These are phyloP conservation scores for Baccha elongata DNA, from an alignment of 2,888 invertebrate species.

Conservation along the genomic window DNA sequence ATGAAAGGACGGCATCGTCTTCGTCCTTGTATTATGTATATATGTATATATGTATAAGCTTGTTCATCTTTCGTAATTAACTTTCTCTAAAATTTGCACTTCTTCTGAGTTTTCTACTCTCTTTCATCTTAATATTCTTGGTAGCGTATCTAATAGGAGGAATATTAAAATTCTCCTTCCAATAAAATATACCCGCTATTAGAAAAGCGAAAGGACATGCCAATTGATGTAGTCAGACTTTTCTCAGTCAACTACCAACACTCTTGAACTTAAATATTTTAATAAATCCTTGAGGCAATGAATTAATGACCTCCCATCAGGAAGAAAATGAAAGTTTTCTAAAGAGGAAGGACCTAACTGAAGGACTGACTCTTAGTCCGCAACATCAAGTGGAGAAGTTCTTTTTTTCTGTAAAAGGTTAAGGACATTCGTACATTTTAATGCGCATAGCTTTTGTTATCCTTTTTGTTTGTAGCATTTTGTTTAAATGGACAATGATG, in stretches of 20 bases:
- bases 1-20: slow-evolving; percentile 15
- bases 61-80: slow-evolving; percentile 55
- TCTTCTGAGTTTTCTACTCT: slow-evolving; percentile 28
- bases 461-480: slow-evolving; percentile 48
- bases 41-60: slow-evolving; percentile 2
- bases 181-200: slow-evolving; percentile 31
- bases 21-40: slow-evolving; percentile 15
- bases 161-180: slow-evolving; percentile 14
- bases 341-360: slow-evolving; percentile 49
- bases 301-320: slow-evolving; percentile 70
- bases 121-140: background rate
- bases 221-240: slow-evolving; percentile 42
- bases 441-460: slow-evolving; percentile 51
- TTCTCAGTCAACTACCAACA: background rate
- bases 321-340: slow-evolving; percentile 57
- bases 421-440: slow-evolving; percentile 68
- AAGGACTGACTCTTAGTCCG: slow-evolving; percentile 41
- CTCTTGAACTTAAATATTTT: slow-evolving; percentile 56
- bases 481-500: slow-evolving; percentile 68
- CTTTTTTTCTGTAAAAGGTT: slow-evolving; percentile 47
- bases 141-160: background rate
- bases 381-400: slow-evolving; percentile 37
- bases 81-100: slow-evolving; percentile 60
- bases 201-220: slow-evolving; percentile 51
- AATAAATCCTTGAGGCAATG: slow-evolving; percentile 70